Conservation (phyloP, 1,140 invertebrate species). For the Phortica variegata region DNA sequence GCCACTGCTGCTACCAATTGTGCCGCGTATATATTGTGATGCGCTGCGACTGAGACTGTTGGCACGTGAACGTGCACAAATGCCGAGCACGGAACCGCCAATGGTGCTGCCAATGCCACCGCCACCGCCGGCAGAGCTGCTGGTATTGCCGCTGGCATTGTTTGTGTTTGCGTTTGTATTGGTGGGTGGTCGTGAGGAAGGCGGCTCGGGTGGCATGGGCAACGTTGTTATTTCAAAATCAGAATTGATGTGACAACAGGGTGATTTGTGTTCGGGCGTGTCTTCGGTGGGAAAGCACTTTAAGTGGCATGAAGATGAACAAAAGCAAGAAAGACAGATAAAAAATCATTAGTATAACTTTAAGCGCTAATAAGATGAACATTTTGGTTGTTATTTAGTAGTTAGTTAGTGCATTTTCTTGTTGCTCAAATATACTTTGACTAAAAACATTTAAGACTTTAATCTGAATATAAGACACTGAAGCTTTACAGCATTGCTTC, state of each 20-base stretch:
- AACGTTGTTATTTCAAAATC: slow-evolving; percentile 54
- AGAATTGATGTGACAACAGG: slow-evolving; percentile 56
- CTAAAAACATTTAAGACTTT: too few species aligned
- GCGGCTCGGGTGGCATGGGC: slow-evolving; percentile 49
- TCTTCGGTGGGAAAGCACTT: slow-evolving; percentile 53
- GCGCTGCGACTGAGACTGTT: slow-evolving; percentile 50
- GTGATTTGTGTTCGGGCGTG: slow-evolving; percentile 54
- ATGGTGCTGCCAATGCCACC: slow-evolving; percentile 37
- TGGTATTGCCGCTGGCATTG: slow-evolving; percentile 16
- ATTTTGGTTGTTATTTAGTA: too few species aligned
- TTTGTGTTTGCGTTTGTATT: slow-evolving; percentile 22
- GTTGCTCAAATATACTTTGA: too few species aligned
- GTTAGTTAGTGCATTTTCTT: too few species aligned
- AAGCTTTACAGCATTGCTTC: too few species aligned
- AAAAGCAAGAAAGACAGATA: slow-evolving; percentile 10
- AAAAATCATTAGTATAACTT: too few species aligned
- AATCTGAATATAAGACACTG: too few species aligned
- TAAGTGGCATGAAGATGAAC: slow-evolving; percentile 27
- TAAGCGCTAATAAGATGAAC: slow-evolving; percentile 7
- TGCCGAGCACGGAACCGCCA: slow-evolving; percentile 47
- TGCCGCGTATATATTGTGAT: slow-evolving; percentile 44
- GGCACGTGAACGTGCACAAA: slow-evolving; percentile 43
- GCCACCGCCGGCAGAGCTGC: slow-evolving; percentile 2
- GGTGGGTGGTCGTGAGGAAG: slow-evolving; percentile 41
- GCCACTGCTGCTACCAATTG: slow-evolving; percentile 16